These are phyloP conservation scores for Patiria pectinifera DNA, from an alignment of 53 echinoderm and acorn worm species.

Conservation along the genomic window DNA sequence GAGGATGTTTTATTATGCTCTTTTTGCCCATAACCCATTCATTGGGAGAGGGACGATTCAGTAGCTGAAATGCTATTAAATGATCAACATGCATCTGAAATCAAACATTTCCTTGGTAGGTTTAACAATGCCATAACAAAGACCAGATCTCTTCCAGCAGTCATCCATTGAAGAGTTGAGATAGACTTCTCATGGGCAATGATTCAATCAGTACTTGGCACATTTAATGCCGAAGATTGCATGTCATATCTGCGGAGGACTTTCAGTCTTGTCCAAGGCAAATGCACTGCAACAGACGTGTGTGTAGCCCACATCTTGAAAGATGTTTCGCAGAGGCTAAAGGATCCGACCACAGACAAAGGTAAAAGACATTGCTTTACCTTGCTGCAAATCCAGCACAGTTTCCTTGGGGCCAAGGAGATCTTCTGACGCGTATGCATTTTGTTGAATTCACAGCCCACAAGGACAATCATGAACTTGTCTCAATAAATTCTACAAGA, in stretches of 20 bases:
- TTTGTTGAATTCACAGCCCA: too few species aligned
- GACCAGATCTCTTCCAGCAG: conserved; percentile 18
- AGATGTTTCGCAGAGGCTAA: conserved; percentile 47
- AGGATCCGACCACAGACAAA: conserved; percentile 27
- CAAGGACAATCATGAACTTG: too few species aligned
- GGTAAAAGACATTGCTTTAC: conserved; percentile 45
- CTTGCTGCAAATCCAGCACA: conserved; percentile 33
- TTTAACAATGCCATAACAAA: conserved; percentile 50
- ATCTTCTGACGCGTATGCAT: too few species aligned
- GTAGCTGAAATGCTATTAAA: conserved; percentile 63
- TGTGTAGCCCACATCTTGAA: conserved; percentile 67
- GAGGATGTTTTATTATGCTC: conserved; percentile 52
- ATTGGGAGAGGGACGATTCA: conserved; percentile 52
- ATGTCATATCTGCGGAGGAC: conserved; percentile 43
- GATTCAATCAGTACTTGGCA: conserved; percentile 45
- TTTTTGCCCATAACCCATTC: conserved; percentile 53
- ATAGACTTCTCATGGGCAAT: conserved; percentile 67
- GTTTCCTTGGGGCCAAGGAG: not conserved
- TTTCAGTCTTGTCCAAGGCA: not conserved
- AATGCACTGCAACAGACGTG: not conserved
- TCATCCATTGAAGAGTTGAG: conserved; percentile 32
- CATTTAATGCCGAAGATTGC: conserved; percentile 55
- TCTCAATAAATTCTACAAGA: too few species aligned
- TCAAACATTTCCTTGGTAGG: conserved; percentile 56
- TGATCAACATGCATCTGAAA: conserved; percentile 67